Conservation (phyloP, 2,113 vertebrate species). For the Abramis brama region DNA sequence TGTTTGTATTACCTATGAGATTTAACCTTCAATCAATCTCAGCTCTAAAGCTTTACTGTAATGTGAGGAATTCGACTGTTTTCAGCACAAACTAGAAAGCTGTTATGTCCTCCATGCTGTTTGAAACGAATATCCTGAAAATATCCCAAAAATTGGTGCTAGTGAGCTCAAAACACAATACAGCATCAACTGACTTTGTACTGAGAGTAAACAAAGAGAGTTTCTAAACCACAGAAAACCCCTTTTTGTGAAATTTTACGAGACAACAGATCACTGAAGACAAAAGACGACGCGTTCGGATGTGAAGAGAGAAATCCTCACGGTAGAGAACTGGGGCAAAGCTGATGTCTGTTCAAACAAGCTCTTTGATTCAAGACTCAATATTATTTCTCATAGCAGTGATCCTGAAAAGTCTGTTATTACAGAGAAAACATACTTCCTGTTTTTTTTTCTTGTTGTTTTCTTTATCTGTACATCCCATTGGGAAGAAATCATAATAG, state of each 20-base stretch:
- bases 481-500: too few species aligned
- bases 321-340: conserved; percentile 33
- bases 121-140: background rate
- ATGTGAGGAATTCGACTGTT: background rate
- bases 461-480: background rate
- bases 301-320: conserved; percentile 27
- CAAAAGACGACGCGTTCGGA: background rate
- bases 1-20: too few species aligned
- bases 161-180: background rate
- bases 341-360: conserved; percentile 29
- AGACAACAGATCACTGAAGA: conserved; percentile 12
- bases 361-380: conserved; percentile 1
- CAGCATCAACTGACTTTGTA: background rate
- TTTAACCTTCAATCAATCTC: background rate
- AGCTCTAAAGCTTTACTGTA: background rate
- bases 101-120: background rate
- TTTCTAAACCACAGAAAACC: background rate
- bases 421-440: background rate
- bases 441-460: background rate
- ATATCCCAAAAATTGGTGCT: background rate
- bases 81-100: background rate
- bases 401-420: background rate
- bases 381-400: too few species aligned
- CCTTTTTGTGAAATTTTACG: background rate
- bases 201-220: background rate